Evolutionary conservation across 2,797 vertebrate genomes (phyloP), one percentile per base, ranked within the genome.

Genomic region (Esox lucius): DNA sequence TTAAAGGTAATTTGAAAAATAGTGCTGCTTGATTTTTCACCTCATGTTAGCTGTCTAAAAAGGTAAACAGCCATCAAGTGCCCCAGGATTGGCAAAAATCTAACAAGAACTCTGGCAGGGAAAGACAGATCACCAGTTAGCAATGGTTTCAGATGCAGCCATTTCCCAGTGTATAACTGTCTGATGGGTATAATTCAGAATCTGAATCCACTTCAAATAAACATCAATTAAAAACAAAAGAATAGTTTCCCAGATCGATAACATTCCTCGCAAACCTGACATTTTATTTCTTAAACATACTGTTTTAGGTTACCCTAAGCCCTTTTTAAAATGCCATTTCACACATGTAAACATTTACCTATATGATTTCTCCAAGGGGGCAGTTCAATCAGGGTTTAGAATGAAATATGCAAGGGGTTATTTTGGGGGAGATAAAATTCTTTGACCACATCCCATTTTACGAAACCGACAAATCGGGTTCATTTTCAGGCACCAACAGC

Each of bases 391-490:
- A 78, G 72, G 65, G 82, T 83, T 85, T 65, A 53, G 78, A 75
- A 75, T 83, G 48, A 16, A 77, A 64, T 73, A 80, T 39, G 33
- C 78, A 64, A 81, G 11, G 22, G 83, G 33, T 81, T 84, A 81
- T 15, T 11, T 46, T 46, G 22, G 8, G 8, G 19, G 80, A 12
- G 83, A 80, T 13, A 78, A 62, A 73, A 16, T 73, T 51, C 78
- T 82, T 42, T 69, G 83, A 85, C 74, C 59, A 79, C 87, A 72
- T 81, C 69, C 74, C 80, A 91, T 85, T 78, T 17, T 78, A 72
- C 79, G 85, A 90, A 90, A 82, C 71, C 80, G 84, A 83, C 80
- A 70, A 87, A 78, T 83, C 79, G 76, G 83, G 78, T 80, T 79
- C 49, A 67, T 73, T 49, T 59, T 26, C 48, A 33, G 84, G 81